Base-by-base conservation (phyloP, 2,888 invertebrate genomes). In the Entomobrya multifasciata region DNA sequence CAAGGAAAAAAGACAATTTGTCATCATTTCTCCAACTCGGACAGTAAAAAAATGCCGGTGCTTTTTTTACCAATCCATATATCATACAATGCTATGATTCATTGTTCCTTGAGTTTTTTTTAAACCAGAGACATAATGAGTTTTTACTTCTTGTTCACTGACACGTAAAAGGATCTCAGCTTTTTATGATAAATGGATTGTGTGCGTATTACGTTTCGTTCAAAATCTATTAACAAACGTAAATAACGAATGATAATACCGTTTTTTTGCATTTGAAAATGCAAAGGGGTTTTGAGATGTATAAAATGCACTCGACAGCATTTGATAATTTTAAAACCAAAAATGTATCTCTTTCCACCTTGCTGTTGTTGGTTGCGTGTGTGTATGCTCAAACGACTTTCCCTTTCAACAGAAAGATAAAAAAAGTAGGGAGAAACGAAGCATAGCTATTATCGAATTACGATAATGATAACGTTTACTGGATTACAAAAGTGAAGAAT, bases 371-470 rank as follows among this genome's bases (percentile, higher is more conserved):
- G 49, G 4, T 4, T 36, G 36, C 8, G 36, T 36, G 36, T 36
- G 36, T 36, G 36, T 36, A 8, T 8, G 36, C 8, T 36, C 5
- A n/a, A 57, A 36, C 8, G 55, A 78, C 86, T 86, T 86, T 86
- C 86, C 79, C 86, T 86, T 86, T 86, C 78, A 67, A 57, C 41
- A 30, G 11, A 47, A 70, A 27, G 20, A 22, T 49, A 62, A 62
- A 30, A n/a, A 36, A 13, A 17, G 44, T 20, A 20, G 44, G 41
- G 17, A 67, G 30, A 57, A 57, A 62, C 15, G 0, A 17, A 25
- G 27, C n/a, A 47, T 49, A 11, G 13, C 22, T 49, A 74, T 80
- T 78, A 86, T 86, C 86, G 79, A 86, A 86, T 86, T 86, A 86
- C 86, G 52, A 79, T 86, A 86, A 86, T 86, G 60, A 79, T 52